Evolutionary conservation across 2,113 vertebrate genomes (phyloP).

Genomic region (Nerophis ophidion): DNA sequence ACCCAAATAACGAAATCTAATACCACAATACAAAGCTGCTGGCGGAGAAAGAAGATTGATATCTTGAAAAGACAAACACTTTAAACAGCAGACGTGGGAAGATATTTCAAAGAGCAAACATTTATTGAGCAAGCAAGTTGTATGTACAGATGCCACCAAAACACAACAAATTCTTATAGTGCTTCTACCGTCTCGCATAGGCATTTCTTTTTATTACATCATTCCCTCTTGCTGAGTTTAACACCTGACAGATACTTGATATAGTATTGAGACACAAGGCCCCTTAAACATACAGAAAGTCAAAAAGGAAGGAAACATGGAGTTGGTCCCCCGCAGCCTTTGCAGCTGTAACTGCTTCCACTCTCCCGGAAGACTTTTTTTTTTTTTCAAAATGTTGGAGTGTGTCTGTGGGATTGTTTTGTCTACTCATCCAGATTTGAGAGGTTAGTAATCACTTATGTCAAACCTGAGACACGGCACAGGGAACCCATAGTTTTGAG

Average conservation of each 20-base stretch:
- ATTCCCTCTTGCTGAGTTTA: not conserved
- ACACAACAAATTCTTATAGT: constrained; percentile 18
- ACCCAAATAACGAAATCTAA: not conserved
- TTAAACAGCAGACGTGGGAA: constrained; percentile 1
- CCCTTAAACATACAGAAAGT: not conserved
- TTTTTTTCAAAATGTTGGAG: not conserved
- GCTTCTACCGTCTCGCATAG: not conserved
- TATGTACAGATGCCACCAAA: constrained; percentile 35
- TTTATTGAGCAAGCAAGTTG: constrained; percentile 64
- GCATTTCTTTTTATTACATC: constrained; percentile 1
- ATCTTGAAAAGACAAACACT: not conserved
- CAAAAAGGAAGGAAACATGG: not conserved
- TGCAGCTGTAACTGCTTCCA: not conserved
- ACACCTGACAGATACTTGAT: not conserved
- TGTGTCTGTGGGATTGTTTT: not conserved
- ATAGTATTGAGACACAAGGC: not conserved
- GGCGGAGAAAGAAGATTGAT: not conserved
- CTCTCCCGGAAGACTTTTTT: not conserved
- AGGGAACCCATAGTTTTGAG: not conserved
- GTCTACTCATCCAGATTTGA: not conserved
- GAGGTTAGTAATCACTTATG: not conserved
- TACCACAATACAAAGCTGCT: not conserved
- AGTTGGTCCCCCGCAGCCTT: not conserved
- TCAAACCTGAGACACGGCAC: not conserved
- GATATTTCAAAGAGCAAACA: constrained; percentile 36